Base-by-base conservation (phyloP, 1,140 invertebrate species). In the Cataglyphis hispanica region DNA sequence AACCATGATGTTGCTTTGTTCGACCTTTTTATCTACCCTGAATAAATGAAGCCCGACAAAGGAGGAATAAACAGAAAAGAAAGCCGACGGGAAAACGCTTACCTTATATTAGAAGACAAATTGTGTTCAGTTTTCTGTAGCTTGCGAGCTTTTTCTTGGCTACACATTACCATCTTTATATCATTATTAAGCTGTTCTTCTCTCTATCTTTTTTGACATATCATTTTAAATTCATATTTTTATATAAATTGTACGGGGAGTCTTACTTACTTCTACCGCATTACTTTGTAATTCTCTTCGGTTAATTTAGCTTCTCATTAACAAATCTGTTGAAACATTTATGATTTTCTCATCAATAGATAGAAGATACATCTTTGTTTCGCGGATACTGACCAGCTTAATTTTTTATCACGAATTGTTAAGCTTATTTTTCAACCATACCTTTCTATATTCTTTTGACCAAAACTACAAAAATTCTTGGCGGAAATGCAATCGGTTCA, bases 91-190 rank as follows among this genome's bases (percentile, higher is more conserved):
- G 11, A 60, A 63, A 40, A 50, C 27, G 40, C 34, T 64, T 56
- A 56, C 34, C 50, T 78, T 53, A 76, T 58, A 80, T 83, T 72
- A 60, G 67, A 83, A 83, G 78, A 83, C 53, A 74, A 60, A 74
- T 83, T 83, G 53, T 60, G 53, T 58, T 61, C 53, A 37, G 70
- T 43, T 84, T 25, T 60, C 43, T 64, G 58, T 53, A 64, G 27
- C 37, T 50, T 37, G 60, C 16, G 22, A 83, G 43, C 58, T 84
- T 84, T 84, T 63, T 64, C 58, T 75, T 16, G 10, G 31, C 19
- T 50, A 43, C 74, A 43, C 83, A 76, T 84, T 77, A 63, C 11
- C 83, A 50, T 63, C 61, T 84, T 78, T 46, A 61, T 83, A 25
- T 16, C 78, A 22, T 83, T 72, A 72, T 74, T 74, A 83, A 72